These are phyloP conservation scores for Actinostola sp. DNA, from an alignment of 92 coral and sea anemone species.

Conservation along the genomic window DNA sequence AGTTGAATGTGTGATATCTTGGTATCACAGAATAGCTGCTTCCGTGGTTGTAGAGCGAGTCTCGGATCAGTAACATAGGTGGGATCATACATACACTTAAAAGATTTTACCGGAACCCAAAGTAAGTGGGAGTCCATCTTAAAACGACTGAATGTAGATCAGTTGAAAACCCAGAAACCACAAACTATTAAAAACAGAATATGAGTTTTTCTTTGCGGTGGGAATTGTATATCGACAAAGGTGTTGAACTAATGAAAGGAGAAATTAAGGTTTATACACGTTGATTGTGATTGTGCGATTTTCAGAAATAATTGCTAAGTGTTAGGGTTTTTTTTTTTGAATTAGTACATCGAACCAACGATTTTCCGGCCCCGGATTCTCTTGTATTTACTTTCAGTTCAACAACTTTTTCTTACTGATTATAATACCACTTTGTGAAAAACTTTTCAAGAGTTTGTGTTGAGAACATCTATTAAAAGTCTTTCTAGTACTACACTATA, in stretches of 20 bases:
- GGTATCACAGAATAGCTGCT: slow-evolving; percentile 20
- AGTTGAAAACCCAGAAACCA: too few species aligned
- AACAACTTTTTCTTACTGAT: too few species aligned
- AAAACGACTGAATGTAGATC: slow-evolving; percentile 15
- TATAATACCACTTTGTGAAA: too few species aligned
- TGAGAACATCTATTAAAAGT: background rate
- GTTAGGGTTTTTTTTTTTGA: background rate
- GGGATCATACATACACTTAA: slow-evolving; percentile 26
- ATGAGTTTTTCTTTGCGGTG: background rate
- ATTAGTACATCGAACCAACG: background rate
- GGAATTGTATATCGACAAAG: background rate
- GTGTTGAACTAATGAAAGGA: background rate
- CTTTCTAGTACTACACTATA: background rate
- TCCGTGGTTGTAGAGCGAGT: slow-evolving; percentile 23
- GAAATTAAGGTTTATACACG: background rate
- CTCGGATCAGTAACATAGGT: slow-evolving; percentile 18
- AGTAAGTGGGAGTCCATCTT: slow-evolving; percentile 37
- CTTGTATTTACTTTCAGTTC: too few species aligned
- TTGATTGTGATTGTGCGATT: too few species aligned
- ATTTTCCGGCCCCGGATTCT: background rate
- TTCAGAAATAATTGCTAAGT: slow-evolving; percentile 8
- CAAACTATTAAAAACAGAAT: slow-evolving; percentile 3
- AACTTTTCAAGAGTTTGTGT: background rate
- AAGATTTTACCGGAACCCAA: slow-evolving; percentile 30
- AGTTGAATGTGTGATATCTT: slow-evolving; percentile 31